These are phyloP conservation scores for Homarus gammarus DNA, from an alignment of 2,888 invertebrate genomes.

Conservation along the genomic window DNA sequence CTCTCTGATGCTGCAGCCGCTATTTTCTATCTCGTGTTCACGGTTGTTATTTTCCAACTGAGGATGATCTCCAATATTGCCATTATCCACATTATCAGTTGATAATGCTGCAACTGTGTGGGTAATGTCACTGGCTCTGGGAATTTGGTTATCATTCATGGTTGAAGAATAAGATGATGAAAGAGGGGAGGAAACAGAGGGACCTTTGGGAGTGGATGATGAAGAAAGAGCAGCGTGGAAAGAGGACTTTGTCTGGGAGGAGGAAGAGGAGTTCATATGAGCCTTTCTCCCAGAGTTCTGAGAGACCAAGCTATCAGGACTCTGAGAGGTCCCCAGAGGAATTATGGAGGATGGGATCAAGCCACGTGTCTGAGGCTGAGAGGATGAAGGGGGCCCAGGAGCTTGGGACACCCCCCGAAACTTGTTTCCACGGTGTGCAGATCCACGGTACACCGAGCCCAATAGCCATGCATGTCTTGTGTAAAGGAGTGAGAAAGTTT, in stretches of 20 bases:
- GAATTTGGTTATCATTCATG: constrained; percentile 40
- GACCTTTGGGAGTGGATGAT: constrained; percentile 38
- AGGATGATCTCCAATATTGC: constrained; percentile 56
- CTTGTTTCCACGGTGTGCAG: constrained; percentile 62
- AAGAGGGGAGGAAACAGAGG: constrained; percentile 34
- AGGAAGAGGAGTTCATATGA: constrained; percentile 14
- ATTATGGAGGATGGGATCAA: constrained; percentile 12
- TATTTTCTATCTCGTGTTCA: constrained; percentile 51
- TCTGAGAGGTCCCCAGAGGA: constrained; percentile 25
- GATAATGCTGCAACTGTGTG: constrained; percentile 27
- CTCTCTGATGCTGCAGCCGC: constrained; percentile 32
- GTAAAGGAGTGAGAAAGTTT: constrained; percentile 46
- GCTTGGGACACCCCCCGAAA: constrained; percentile 36
- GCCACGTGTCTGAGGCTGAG: constrained; percentile 40
- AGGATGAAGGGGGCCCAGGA: constrained; percentile 32
- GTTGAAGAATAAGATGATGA: constrained; percentile 50
- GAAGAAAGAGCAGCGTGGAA: constrained; percentile 20
- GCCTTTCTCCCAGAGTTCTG: constrained; percentile 48
- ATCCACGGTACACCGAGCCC: constrained; percentile 74
- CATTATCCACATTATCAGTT: constrained; percentile 54
- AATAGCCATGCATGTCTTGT: constrained; percentile 76
- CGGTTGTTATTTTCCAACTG: constrained; percentile 63
- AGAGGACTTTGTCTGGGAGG: constrained; percentile 24
- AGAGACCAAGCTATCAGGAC: constrained; percentile 46
- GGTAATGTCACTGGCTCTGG: constrained; percentile 34